Evolutionary conservation across 2,797 vertebrate species (phyloP), one percentile per base, ranked within the genome.

Genomic region (Epinephelus malabaricus): DNA sequence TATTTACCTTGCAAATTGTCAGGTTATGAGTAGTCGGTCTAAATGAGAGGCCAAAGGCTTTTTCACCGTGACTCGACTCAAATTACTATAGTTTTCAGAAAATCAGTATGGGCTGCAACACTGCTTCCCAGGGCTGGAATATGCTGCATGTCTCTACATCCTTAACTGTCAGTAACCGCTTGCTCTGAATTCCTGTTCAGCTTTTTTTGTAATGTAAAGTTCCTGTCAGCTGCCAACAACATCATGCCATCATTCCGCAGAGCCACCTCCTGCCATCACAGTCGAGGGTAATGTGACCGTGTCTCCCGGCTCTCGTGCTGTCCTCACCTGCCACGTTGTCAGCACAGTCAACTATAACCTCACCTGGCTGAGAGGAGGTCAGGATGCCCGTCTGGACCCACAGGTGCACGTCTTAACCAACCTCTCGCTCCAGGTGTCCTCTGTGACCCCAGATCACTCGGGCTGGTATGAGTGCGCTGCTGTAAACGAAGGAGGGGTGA

Each of bases 271-370:
- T 0, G 78, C 93, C 58, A 85, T 99, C 76, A 95, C 95, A 34
- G 93, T 93, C 10, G 94, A 95, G 2, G 86, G 81, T 1, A 99
- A 99, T 0, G 86, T 96, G 1, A 97, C 98, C 0, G 95, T 81
- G 27, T 69, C 90, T 49, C 96, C 96, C 0, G 97, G 97, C 38
- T 93, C 95, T 11, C 89, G 3, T 6, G 96, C 96, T 0, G 34
- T 97, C 71, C 93, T 99, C 85, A 96, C 95, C 4, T 99, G 98
- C 90, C 76, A 96, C 0, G 94, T 96, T 4, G 66, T 92, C 72
- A 99, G 98, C 82, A 95, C 96, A 0, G 97, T 97, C 51, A 92
- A 0, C 74, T 98, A 97, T 92, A 99, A 99, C 89, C 95, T 99
- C 46, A 98, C 97, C 34, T 99, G 98, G 98, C 92, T 95, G 78